These are phyloP conservation scores for Bombyx huttoni DNA, from an alignment of 2,888 invertebrate genomes.

Conservation along the genomic window DNA sequence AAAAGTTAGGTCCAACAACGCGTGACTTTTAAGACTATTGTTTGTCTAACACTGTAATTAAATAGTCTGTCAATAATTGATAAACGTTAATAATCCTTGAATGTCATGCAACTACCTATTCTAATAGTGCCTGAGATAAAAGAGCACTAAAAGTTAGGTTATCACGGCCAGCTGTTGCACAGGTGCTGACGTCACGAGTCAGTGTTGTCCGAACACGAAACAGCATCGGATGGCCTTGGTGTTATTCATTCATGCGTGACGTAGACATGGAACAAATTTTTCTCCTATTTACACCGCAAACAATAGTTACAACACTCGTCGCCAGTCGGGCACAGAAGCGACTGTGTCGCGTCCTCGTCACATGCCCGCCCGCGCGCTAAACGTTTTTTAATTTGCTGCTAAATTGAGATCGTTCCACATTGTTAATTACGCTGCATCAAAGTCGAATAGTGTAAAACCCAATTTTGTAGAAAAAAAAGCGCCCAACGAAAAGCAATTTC, in stretches of 20 bases:
- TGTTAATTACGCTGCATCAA: constrained; percentile 23
- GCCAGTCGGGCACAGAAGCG: constrained; percentile 35
- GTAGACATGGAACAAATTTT: constrained; percentile 55
- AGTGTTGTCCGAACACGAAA: constrained; percentile 31
- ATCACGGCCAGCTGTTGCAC: constrained; percentile 13
- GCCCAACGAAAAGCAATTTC: constrained; percentile 4
- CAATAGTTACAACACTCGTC: constrained; percentile 36
- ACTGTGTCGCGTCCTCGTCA: constrained; percentile 32
- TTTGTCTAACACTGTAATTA: neutral
- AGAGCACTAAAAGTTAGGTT: neutral
- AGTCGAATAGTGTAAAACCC: constrained; percentile 13
- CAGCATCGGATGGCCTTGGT: constrained; percentile 53
- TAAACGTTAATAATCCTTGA: neutral
- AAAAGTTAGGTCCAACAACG: neutral
- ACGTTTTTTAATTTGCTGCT: constrained; percentile 32
- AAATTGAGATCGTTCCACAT: constrained; percentile 21
- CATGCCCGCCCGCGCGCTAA: constrained; percentile 27
- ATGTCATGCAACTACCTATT: too few relatives aligned
- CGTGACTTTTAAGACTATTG: neutral
- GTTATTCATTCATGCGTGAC: constrained; percentile 55
- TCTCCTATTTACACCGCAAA: constrained; percentile 58
- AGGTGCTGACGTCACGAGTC: constrained; percentile 19
- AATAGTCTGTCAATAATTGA: constrained; percentile 2
- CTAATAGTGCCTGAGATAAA: neutral
- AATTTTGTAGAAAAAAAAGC: neutral